Conservation (phyloP, 1,140 invertebrate species). For the Teleopsis dalmanni region DNA sequence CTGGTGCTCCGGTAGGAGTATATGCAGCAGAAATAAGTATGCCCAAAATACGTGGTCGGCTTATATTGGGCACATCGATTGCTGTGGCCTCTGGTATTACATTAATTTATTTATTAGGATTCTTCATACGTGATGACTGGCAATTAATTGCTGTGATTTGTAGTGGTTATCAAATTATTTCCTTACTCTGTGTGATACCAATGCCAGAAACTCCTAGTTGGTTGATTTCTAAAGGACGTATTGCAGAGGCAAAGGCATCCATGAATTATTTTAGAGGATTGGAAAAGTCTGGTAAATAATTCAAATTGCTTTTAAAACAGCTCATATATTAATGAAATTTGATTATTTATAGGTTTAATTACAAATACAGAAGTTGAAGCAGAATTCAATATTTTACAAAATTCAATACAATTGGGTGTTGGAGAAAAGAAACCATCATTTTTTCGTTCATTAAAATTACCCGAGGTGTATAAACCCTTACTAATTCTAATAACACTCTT, state of each 20-base stretch:
- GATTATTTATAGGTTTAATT: slow-evolving; percentile 22
- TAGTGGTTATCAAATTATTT: slow-evolving; percentile 48
- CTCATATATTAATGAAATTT: background rate
- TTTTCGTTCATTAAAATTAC: slow-evolving; percentile 17
- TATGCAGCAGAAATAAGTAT: slow-evolving; percentile 56
- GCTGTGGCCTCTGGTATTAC: slow-evolving; percentile 54
- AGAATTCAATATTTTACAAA: slow-evolving; percentile 30
- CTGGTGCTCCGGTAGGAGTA: slow-evolving; percentile 54
- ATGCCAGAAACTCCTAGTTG: slow-evolving; percentile 68
- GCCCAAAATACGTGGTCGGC: slow-evolving; percentile 49
- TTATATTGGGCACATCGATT: slow-evolving; percentile 56
- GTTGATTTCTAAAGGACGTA: slow-evolving; percentile 50
- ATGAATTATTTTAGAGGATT: slow-evolving; percentile 52
- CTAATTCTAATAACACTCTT: slow-evolving; percentile 59
- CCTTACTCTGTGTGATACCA: slow-evolving; percentile 49
- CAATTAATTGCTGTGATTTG: slow-evolving; percentile 55
- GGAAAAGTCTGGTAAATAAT: slow-evolving; percentile 31
- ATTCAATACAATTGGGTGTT: slow-evolving; percentile 26
- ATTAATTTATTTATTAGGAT: slow-evolving; percentile 55
- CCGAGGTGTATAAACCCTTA: slow-evolving; percentile 56
- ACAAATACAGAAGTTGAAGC: slow-evolving; percentile 41
- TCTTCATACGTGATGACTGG: slow-evolving; percentile 53
- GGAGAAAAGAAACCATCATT: slow-evolving; percentile 32
- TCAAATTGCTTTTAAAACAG: slow-evolving; percentile 14
- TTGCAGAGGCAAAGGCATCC: slow-evolving; percentile 49